Base-by-base conservation (phyloP, 2,797 vertebrate species). In the Nasua narica region DNA sequence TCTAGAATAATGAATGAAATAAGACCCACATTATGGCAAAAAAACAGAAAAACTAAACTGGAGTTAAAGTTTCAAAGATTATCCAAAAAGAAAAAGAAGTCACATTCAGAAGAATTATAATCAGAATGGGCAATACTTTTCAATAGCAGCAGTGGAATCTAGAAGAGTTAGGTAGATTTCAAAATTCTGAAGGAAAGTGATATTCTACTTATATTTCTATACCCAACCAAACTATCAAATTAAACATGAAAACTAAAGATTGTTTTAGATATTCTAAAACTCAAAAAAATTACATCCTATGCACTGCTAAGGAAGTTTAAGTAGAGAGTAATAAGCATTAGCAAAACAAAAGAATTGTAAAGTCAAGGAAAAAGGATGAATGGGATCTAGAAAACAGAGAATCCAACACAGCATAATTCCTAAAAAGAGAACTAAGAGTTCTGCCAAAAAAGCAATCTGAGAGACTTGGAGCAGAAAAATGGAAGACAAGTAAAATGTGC, bases 121-220 rank as follows among this genome's bases (percentile, higher is more conserved):
- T 19, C 27, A 56, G 16, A 84, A 29, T 15, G 27, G 23, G 27
- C 21, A 18, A 37, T 32, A 21, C 2, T 56, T 74, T 50, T 74
- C 35, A 62, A 43, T 10, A 82, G 29, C 0, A 62, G 29, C 65
- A 43, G 46, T 65, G 12, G 16, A 52, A n/a, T 56, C 77, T 12
- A 69, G 27, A 77, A 50, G 40, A 52, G 10, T 65, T 11, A 48
- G 10, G 7, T 14, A 48, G 72, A 58, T n/a, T 91, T 87, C 16
- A 88, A 56, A 91, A 67, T 54, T 95, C 52, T 74, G 11, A 96
- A 95, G 56, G 35, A 56, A 93, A 79, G 54, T 74, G n/a, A 88
- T 46, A 46, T 2, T 54, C 48, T 50, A 29, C 9, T 14, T 81
- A 19, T 10, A 90, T 11, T 83, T 95, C 50, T 74, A 67, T 50